Conservation (phyloP, 2,888 invertebrate species). For the Cyaniris semiargus region DNA sequence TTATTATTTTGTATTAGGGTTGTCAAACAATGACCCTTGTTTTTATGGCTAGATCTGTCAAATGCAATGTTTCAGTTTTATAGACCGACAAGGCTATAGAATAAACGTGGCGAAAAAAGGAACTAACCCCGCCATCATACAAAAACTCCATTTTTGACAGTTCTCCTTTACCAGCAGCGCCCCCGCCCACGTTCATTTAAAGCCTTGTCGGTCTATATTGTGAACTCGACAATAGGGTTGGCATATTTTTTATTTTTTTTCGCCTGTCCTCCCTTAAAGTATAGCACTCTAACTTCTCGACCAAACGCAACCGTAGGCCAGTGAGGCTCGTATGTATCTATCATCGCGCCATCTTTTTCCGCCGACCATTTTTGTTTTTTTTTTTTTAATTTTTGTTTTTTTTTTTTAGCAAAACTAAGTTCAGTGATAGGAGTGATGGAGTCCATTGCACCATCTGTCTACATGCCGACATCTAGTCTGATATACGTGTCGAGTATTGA, state of each 20-base stretch:
- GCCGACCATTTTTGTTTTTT: neutral
- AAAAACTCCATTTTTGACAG: neutral
- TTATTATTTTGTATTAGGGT: constrained; percentile 1
- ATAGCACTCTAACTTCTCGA: too few species aligned
- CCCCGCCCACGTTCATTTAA: too few species aligned
- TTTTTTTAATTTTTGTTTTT: neutral
- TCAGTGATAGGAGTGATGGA: constrained; percentile 81
- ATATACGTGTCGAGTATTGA: constrained; percentile 77
- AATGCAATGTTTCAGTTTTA: neutral
- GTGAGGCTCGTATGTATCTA: neutral
- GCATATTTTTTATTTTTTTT: neutral
- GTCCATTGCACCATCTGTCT: constrained; percentile 77
- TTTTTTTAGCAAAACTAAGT: constrained; percentile 67
- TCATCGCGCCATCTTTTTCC: too few species aligned
- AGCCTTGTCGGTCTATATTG: too few species aligned
- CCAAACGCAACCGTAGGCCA: too few species aligned
- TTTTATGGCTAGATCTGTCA: neutral
- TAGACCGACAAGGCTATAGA: too few species aligned
- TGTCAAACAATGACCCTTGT: neutral
- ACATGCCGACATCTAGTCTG: constrained; percentile 78
- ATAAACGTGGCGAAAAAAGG: too few species aligned
- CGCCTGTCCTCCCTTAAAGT: too few species aligned
- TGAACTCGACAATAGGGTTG: neutral
- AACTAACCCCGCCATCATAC: too few species aligned
- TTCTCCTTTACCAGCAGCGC: too few species aligned